A percentile compares a stretch with the other conserved stretches of the same genome.
These are phyloP conservation scores for Clostera curtula DNA, from an alignment of 2,888 invertebrate species.

Conservation along the genomic window DNA sequence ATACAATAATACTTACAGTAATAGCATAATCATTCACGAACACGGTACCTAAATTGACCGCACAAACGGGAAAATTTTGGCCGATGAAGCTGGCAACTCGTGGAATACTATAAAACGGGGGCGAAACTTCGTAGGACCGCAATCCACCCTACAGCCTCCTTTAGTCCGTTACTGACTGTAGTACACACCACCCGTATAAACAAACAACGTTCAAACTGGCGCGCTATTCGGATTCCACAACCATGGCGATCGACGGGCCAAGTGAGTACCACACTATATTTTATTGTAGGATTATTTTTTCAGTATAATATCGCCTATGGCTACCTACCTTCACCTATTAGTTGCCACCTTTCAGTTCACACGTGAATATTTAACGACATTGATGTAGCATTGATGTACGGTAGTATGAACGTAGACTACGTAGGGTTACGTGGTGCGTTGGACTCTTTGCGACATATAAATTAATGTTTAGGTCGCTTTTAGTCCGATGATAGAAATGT, in stretches of 20 bases:
- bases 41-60: no score
- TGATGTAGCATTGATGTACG: neutral
- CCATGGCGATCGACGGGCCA: conserved; percentile 37
- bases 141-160: neutral
- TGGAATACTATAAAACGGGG: no score
- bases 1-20: no score
- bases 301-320: no score
- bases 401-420: conserved; percentile 6
- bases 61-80: no score
- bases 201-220: conserved; percentile 25
- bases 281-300: conserved; percentile 1
- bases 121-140: no score
- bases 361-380: conserved; percentile 44
- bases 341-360: conserved; percentile 31
- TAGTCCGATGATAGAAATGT: conserved; percentile 52
- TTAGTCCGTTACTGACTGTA: conserved; percentile 12
- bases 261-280: conserved; percentile 19
- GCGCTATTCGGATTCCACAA: conserved; percentile 39
- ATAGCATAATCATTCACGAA: no score
- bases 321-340: no score
- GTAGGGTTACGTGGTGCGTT: conserved; percentile 18
- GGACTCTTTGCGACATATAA: conserved; percentile 9
- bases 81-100: no score
- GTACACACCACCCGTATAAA: conserved; percentile 24
- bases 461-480: conserved; percentile 6